Conservation (phyloP, 23 tunicate genomes). For the Styela plicata region DNA sequence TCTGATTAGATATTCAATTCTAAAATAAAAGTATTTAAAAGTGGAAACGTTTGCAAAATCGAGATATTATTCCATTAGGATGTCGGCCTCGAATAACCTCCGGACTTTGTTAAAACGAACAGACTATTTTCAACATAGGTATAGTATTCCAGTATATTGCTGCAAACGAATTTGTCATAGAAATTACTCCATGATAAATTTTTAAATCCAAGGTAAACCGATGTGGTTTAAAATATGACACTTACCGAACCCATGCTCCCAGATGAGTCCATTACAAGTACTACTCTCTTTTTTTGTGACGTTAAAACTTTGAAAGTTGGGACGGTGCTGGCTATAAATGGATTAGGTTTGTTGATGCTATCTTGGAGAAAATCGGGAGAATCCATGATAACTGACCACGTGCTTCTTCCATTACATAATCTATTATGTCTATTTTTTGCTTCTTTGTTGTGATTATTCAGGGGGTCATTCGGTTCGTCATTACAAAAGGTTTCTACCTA, state of each 20-base stretch:
- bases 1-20: no score
- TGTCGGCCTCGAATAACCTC: no score
- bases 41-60: no score
- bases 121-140: no score
- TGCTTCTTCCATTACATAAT: conserved; percentile 32
- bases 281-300: conserved; percentile 20
- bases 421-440: conserved; percentile 40
- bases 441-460: conserved; percentile 33
- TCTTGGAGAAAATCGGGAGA: conserved; percentile 28
- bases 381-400: conserved; percentile 48
- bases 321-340: not conserved
- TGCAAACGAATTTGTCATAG: no score
- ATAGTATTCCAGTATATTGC: no score
- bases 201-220: no score
- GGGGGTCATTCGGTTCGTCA: conserved; percentile 26
- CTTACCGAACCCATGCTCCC: conserved; percentile 39
- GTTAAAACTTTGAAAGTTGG: conserved; percentile 32
- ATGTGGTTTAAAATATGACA: no score
- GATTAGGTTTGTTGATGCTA: conserved; percentile 6
- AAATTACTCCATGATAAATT: no score
- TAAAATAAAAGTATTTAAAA: no score
- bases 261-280: conserved; percentile 46
- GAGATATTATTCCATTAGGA: no score
- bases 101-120: no score
- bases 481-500: conserved; percentile 55